Conservation (phyloP, 2,113 vertebrate species). For the Chionodraco myersi region DNA sequence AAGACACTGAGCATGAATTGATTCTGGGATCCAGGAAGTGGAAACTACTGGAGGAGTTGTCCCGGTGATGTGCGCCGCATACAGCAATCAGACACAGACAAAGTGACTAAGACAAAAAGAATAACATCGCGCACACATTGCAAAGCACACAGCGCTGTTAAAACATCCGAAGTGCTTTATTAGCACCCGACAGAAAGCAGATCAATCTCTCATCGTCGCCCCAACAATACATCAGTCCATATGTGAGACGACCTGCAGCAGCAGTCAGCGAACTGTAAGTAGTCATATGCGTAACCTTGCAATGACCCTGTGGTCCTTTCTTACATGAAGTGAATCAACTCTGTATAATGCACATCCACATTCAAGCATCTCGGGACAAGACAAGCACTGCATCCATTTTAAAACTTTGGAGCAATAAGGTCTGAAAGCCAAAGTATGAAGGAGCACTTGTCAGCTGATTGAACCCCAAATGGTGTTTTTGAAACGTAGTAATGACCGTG, state of each 20-base stretch:
- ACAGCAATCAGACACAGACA: conserved; percentile 27
- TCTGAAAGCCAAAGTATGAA: background rate
- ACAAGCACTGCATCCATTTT: no score
- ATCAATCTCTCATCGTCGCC: background rate
- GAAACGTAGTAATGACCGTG: background rate
- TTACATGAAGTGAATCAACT: background rate
- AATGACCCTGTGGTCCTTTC: background rate
- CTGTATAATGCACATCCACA: background rate
- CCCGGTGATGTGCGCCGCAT: conserved; percentile 1
- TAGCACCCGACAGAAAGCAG: background rate
- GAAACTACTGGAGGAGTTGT: no score
- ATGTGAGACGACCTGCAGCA: background rate
- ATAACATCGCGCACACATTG: background rate
- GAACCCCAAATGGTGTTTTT: background rate
- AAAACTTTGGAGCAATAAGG: background rate
- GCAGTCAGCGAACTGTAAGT: background rate
- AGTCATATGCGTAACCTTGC: background rate
- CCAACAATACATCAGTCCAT: background rate
- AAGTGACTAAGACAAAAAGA: conserved; percentile 11
- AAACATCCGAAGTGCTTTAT: background rate
- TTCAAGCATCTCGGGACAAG: background rate
- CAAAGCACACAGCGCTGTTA: background rate
- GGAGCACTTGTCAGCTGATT: background rate
- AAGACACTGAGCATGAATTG: conserved; percentile 2
- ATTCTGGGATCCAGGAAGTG: conserved; percentile 11